A percentile compares a stretch with the other conserved stretches of the same genome.
phyloP scores from a whole-genome alignment of 2,888 invertebrate species.

The Scaptomyza polygonia region DNA sequence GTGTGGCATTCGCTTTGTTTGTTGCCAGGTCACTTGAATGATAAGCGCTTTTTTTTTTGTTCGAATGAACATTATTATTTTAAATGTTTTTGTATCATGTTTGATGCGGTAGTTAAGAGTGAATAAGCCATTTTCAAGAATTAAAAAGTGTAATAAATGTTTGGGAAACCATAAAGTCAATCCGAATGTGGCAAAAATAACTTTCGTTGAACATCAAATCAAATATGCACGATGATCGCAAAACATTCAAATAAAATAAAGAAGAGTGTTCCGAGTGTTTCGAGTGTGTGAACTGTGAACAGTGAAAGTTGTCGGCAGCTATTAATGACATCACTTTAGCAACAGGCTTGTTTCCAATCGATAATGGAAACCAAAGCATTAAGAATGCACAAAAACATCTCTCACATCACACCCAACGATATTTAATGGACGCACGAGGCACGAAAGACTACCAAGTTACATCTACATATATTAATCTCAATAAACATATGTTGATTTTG shows the following conservation, averaged over 20 bases:
- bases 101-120: slow-evolving; percentile 28
- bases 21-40: slow-evolving; percentile 55
- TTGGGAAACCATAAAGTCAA: slow-evolving; percentile 11
- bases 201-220: slow-evolving; percentile 38
- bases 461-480: neutral
- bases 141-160: slow-evolving; percentile 22
- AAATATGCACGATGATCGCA: slow-evolving; percentile 51
- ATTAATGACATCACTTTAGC: slow-evolving; percentile 78
- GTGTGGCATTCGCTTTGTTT: slow-evolving; percentile 28
- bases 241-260: slow-evolving; percentile 12
- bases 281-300: slow-evolving; percentile 49
- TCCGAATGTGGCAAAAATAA: slow-evolving; percentile 25
- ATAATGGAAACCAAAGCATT: slow-evolving; percentile 29
- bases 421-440: slow-evolving; percentile 45
- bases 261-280: slow-evolving; percentile 21
- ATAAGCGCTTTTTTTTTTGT: slow-evolving; percentile 48
- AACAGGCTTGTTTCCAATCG: slow-evolving; percentile 52
- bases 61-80: slow-evolving; percentile 38
- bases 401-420: neutral
- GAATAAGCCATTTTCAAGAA: slow-evolving; percentile 27
- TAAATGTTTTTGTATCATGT: slow-evolving; percentile 31
- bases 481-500: slow-evolving; percentile 36
- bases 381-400: slow-evolving; percentile 19
- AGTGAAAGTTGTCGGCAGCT: slow-evolving; percentile 70
- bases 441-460: slow-evolving; percentile 7